Percentiles rank a stretch among this genome's conserved stretches.
phyloP scores from a whole-genome alignment of 2,888 invertebrate species.

The Liodrosophila aerea region DNA sequence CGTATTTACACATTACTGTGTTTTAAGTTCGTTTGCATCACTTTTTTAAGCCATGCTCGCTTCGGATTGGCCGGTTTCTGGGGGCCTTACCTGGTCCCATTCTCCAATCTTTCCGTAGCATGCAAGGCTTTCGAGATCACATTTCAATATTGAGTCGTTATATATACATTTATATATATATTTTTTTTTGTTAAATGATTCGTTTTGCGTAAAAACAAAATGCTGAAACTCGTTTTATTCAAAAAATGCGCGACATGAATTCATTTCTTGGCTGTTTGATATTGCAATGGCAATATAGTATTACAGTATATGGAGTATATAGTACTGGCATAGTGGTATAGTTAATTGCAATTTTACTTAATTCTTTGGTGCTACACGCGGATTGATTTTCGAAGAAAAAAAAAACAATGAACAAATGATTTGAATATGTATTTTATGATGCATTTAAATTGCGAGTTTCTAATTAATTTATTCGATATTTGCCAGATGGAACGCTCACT shows the following conservation, averaged over 20 bases:
- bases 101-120: not conserved
- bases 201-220: slow-evolving; percentile 5
- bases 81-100: not conserved
- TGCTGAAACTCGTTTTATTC: slow-evolving; percentile 29
- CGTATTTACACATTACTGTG: too few relatives aligned
- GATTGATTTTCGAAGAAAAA: not conserved
- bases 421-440: slow-evolving; percentile 12
- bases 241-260: slow-evolving; percentile 6
- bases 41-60: not conserved
- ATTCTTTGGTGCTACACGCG: not conserved
- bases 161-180: not conserved
- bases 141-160: not conserved
- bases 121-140: not conserved
- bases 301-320: too few relatives aligned
- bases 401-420: not conserved
- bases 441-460: slow-evolving; percentile 3
- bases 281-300: slow-evolving; percentile 1
- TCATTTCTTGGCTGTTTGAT: slow-evolving; percentile 12
- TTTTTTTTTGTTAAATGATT: slow-evolving; percentile 9
- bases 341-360: not conserved
- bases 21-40: too few relatives aligned
- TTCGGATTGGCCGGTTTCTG: not conserved
- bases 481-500: slow-evolving; percentile 7
- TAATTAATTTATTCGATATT: slow-evolving; percentile 31
- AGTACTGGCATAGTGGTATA: not conserved